phyloP scores from a whole-genome alignment of 1,140 invertebrate genomes.

The Asbolus verrucosus region DNA sequence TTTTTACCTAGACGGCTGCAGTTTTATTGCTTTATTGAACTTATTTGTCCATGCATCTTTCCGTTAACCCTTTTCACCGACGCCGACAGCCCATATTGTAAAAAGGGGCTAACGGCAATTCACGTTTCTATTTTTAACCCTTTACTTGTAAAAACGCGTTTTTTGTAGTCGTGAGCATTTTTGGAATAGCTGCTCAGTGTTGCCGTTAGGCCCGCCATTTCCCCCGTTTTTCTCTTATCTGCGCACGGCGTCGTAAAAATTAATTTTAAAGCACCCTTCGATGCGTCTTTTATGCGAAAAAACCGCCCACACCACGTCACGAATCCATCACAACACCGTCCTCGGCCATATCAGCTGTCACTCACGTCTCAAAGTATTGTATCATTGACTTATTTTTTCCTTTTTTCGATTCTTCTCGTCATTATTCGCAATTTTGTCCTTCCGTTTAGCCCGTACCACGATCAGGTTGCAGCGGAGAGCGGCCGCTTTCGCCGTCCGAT shows the following conservation, averaged over 20 bases:
- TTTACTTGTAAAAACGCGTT: background rate
- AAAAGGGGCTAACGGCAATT: background rate
- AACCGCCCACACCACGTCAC: conserved; percentile 29
- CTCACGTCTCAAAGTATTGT: conserved; percentile 46
- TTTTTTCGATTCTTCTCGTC: conserved; percentile 47
- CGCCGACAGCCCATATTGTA: background rate
- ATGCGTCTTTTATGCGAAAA: background rate
- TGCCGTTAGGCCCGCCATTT: background rate
- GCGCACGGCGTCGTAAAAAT: background rate
- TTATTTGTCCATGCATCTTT: background rate
- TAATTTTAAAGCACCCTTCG: conserved; percentile 1
- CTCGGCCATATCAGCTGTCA: conserved; percentile 37
- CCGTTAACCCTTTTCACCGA: conserved; percentile 1
- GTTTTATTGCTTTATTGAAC: conserved; percentile 10
- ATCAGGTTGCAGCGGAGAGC: too few relatives aligned
- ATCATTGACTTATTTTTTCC: conserved; percentile 47
- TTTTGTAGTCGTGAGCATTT: background rate
- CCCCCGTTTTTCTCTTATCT: background rate
- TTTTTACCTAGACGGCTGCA: too few relatives aligned
- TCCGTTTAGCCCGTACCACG: conserved; percentile 53
- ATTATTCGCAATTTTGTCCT: conserved; percentile 56
- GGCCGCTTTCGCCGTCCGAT: too few relatives aligned
- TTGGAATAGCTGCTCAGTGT: background rate
- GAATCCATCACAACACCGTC: conserved; percentile 53
- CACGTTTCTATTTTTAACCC: background rate